These are phyloP conservation scores for Lipophrys pholis DNA, from an alignment of 2,113 vertebrate species.

Conservation along the genomic window DNA sequence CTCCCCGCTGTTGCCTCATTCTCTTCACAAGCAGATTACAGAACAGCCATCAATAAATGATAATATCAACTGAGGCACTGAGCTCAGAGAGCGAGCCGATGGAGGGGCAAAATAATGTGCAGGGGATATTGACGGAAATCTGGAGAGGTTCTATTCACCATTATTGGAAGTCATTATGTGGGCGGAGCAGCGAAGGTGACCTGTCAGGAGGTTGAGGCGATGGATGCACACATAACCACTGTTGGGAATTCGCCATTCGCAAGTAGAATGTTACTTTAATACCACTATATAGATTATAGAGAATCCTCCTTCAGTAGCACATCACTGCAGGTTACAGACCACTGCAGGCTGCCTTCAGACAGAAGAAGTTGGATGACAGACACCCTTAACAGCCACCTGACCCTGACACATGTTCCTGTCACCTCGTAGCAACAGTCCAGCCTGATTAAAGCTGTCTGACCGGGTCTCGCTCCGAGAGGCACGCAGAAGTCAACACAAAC, in stretches of 20 bases:
- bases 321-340: conserved; percentile 2
- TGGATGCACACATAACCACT: neutral
- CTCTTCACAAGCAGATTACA: conserved; percentile 37
- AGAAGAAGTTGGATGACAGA: neutral
- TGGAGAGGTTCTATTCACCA: conserved; percentile 31
- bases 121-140: conserved; percentile 48
- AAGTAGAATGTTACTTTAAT: no score
- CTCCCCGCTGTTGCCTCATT: conserved; percentile 7
- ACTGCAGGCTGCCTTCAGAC: neutral
- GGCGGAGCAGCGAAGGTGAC: conserved; percentile 54
- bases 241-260: no score
- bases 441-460: neutral
- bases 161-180: conserved; percentile 38
- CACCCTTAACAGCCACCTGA: conserved; percentile 40
- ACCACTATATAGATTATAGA: no score
- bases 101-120: conserved; percentile 41
- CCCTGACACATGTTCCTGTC: conserved; percentile 53
- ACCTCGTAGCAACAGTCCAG: conserved; percentile 40
- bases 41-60: conserved; percentile 67
- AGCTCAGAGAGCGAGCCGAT: conserved; percentile 37
- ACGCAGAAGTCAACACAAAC: no score
- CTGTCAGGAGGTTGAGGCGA: conserved; percentile 16
- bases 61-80: conserved; percentile 15
- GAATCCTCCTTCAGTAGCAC: no score
- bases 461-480: no score